A percentile compares a stretch with the other conserved stretches of the same genome.
phyloP scores from a whole-genome alignment of 1,140 invertebrate genomes.

The Hycleus cichorii region DNA sequence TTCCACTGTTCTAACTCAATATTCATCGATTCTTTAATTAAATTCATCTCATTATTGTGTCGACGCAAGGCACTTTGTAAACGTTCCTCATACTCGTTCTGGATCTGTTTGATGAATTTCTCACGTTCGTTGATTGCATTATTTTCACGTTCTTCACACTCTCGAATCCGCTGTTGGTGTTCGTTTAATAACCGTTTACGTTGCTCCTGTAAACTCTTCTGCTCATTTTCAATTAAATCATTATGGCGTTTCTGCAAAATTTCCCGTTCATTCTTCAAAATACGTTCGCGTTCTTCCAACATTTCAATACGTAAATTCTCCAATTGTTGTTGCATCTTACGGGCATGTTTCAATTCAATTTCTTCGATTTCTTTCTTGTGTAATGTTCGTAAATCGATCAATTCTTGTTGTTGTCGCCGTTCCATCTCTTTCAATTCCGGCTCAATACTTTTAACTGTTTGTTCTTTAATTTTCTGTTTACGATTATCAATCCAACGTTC shows the following conservation, averaged over 20 bases:
- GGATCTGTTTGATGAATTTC: slow-evolving; percentile 39
- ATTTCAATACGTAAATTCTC: slow-evolving; percentile 44
- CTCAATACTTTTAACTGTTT: slow-evolving; percentile 66
- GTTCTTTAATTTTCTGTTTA: slow-evolving; percentile 65
- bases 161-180: slow-evolving; percentile 39
- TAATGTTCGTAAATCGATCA: slow-evolving; percentile 48
- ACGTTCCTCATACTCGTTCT: slow-evolving; percentile 44
- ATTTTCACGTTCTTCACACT: slow-evolving; percentile 44
- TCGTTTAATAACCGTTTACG: slow-evolving; percentile 45
- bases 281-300: slow-evolving; percentile 44
- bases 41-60: slow-evolving; percentile 48
- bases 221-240: slow-evolving; percentile 48
- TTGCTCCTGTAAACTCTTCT: slow-evolving; percentile 48
- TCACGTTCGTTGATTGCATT: slow-evolving; percentile 40
- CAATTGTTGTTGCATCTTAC: slow-evolving; percentile 48
- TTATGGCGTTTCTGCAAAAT: slow-evolving; percentile 46
- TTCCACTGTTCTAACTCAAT: slow-evolving; percentile 51
- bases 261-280: slow-evolving; percentile 46
- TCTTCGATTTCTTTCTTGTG: slow-evolving; percentile 56
- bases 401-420: slow-evolving; percentile 51
- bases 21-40: slow-evolving; percentile 47
- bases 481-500: slow-evolving; percentile 62
- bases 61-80: slow-evolving; percentile 33
- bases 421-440: slow-evolving; percentile 61
- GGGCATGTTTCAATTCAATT: slow-evolving; percentile 46